These are phyloP conservation scores for Malaclemys terrapin DNA, from an alignment of 2,113 vertebrate species.

Conservation along the genomic window DNA sequence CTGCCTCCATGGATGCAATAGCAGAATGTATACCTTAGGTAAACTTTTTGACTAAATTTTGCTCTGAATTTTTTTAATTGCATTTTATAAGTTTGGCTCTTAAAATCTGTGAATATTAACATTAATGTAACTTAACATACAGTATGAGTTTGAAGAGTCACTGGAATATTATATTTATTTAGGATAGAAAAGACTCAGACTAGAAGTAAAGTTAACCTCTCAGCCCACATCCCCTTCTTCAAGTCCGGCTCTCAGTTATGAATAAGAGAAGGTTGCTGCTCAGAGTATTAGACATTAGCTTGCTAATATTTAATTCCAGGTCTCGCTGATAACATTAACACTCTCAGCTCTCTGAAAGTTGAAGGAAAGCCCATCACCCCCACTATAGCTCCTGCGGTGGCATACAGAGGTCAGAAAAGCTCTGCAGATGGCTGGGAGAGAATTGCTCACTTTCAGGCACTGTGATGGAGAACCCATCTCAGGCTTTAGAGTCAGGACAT, in stretches of 20 bases:
- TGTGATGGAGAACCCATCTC: not conserved
- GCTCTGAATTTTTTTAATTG: not conserved
- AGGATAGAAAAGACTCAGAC: not conserved
- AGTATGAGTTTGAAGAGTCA: not conserved
- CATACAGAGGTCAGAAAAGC: not conserved
- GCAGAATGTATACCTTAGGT: not conserved
- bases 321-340: accelerated
- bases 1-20: not conserved
- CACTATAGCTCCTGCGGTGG: not conserved
- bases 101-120: not conserved
- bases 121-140: not conserved
- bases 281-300: not conserved
- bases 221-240: not conserved
- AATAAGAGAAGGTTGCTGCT: not conserved
- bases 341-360: not conserved
- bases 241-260: not conserved
- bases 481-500: not conserved
- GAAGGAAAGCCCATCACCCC: not conserved
- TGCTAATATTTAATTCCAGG: not conserved
- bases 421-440: accelerated
- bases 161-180: not conserved
- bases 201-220: not conserved
- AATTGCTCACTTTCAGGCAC: not conserved
- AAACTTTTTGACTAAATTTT: not conserved
- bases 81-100: not conserved